These are phyloP conservation scores for Cryptoblepharus egeriae DNA, from an alignment of 2,797 vertebrate genomes.

Conservation along the genomic window DNA sequence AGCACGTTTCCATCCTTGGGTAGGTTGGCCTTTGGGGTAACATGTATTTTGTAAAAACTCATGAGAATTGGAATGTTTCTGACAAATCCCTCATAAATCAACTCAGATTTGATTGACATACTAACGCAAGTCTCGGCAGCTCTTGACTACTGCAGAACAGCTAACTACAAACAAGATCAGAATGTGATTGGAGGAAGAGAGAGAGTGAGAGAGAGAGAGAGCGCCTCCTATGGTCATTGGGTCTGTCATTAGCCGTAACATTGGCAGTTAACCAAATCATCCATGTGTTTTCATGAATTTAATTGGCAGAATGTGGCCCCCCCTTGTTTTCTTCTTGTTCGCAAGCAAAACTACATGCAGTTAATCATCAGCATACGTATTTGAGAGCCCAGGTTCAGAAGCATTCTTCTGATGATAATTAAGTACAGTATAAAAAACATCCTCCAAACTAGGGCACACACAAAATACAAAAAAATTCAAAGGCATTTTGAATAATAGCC, in stretches of 20 bases:
- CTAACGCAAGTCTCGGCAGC: conserved; percentile 10
- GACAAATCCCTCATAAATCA: neutral
- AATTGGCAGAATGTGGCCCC: conserved; percentile 65
- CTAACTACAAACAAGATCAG: neutral
- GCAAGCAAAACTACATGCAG: conserved; percentile 46
- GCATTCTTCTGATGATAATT: conserved; percentile 43
- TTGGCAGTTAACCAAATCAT: conserved; percentile 50
- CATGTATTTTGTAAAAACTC: neutral
- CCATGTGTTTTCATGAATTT: conserved; percentile 62
- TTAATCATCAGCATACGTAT: conserved; percentile 39
- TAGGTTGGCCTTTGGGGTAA: too few relatives aligned
- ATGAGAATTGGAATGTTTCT: neutral
- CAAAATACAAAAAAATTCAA: conserved; percentile 29
- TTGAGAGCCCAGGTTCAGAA: conserved; percentile 46
- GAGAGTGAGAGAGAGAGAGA: conserved; percentile 28
- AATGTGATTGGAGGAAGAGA: conserved; percentile 9
- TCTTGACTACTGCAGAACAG: neutral
- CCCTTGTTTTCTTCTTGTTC: conserved; percentile 61
- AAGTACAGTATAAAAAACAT: conserved; percentile 26
- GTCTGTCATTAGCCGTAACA: conserved; percentile 42
- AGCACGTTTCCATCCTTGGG: too few relatives aligned
- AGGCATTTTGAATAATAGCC: conserved; percentile 33
- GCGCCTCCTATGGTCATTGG: conserved; percentile 43
- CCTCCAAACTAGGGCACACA: neutral
- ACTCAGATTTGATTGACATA: conserved; percentile 41